Evolutionary conservation across 1,140 invertebrate genomes (phyloP).

Genomic region (Bombyx mandarina): DNA sequence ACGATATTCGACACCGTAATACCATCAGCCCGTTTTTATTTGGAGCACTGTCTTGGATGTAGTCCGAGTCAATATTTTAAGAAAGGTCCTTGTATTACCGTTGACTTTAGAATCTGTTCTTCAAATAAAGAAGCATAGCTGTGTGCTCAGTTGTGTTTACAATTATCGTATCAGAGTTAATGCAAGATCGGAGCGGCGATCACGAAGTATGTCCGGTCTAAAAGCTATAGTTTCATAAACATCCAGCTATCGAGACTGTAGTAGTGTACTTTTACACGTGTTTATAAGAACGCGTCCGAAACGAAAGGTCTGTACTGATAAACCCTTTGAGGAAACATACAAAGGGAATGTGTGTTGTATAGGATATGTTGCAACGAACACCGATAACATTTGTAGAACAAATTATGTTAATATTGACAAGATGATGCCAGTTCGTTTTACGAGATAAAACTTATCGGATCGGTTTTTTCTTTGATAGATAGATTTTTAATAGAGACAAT

Average conservation of each 20-base stretch:
- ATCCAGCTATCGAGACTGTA: not conserved
- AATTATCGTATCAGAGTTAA: conserved; percentile 19
- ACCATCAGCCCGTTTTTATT: too few relatives aligned
- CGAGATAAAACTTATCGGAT: too few relatives aligned
- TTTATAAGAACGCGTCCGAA: conserved; percentile 12
- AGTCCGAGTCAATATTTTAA: not conserved
- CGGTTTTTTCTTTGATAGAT: too few relatives aligned
- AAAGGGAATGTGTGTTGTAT: too few relatives aligned
- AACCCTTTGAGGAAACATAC: conserved; percentile 11
- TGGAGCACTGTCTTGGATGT: too few relatives aligned
- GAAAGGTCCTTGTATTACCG: not conserved
- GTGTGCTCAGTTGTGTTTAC: conserved; percentile 12
- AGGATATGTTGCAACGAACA: too few relatives aligned
- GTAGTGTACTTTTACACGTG: conserved; percentile 14
- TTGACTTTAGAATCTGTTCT: conserved; percentile 1
- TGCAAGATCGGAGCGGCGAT: conserved; percentile 7
- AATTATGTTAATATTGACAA: too few relatives aligned
- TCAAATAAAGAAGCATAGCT: conserved; percentile 3
- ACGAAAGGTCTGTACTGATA: conserved; percentile 11
- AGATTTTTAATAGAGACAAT: too few relatives aligned
- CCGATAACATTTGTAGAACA: too few relatives aligned
- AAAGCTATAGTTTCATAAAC: conserved; percentile 8
- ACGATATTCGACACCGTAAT: too few relatives aligned
- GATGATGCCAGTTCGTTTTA: too few relatives aligned
- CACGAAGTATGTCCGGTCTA: conserved; percentile 12